Evolutionary conservation across 2,113 vertebrate species (phyloP).

Genomic region (Nyctereutes procyonoides): DNA sequence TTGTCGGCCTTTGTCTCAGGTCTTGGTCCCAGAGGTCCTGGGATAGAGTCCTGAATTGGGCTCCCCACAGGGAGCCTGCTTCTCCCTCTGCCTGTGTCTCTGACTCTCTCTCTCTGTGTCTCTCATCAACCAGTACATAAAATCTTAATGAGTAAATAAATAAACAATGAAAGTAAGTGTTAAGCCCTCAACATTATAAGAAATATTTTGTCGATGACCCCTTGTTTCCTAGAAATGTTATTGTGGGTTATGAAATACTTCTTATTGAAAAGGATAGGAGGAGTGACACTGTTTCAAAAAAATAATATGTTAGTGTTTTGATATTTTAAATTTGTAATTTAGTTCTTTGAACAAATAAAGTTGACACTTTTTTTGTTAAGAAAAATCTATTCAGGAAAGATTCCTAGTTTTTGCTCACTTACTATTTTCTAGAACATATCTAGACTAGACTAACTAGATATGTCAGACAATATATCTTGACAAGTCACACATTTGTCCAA

Average conservation of each 20-base stretch:
- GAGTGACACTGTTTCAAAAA: neutral
- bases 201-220: neutral
- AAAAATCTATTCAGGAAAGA: neutral
- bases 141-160: no score
- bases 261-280: neutral
- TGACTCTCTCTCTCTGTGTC: no score
- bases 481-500: neutral
- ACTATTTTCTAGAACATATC: neutral
- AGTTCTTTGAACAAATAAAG: neutral
- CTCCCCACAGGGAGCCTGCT: no score
- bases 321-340: slow-evolving; percentile 6
- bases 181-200: neutral
- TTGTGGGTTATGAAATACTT: neutral
- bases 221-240: slow-evolving; percentile 22
- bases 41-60: no score
- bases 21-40: no score
- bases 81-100: no score
- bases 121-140: no score
- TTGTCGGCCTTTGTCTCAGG: no score
- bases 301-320: neutral
- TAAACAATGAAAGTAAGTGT: no score
- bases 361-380: slow-evolving; percentile 12
- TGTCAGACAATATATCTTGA: neutral
- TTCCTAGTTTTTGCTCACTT: slow-evolving; percentile 17
- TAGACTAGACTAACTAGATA: neutral